Conservation (phyloP, 2,888 invertebrate genomes). For the Drosophila greeni region DNA sequence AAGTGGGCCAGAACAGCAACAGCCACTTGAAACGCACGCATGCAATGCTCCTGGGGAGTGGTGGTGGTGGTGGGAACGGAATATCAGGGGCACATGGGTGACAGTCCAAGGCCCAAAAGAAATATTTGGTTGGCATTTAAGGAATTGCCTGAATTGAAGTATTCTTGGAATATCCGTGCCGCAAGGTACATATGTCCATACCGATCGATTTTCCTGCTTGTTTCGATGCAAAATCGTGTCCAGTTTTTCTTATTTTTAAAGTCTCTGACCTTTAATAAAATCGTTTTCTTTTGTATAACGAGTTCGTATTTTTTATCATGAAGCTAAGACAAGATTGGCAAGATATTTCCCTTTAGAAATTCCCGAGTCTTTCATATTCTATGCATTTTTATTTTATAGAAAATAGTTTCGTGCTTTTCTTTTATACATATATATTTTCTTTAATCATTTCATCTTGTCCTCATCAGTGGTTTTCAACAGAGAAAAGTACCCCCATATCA, state of each 20-base stretch:
- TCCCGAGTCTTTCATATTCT: neutral
- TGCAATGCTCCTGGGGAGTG: constrained; percentile 39
- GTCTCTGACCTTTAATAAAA: neutral
- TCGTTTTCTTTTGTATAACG: neutral
- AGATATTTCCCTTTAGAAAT: neutral
- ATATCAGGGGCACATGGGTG: neutral
- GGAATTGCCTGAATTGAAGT: constrained; percentile 1
- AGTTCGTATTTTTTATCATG: neutral
- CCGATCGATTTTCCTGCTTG: neutral
- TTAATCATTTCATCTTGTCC: too few relatives aligned
- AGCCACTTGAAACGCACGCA: constrained; percentile 69
- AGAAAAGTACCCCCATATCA: neutral
- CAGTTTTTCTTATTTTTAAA: neutral
- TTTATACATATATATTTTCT: neutral
- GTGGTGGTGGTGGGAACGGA: neutral
- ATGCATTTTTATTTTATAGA: neutral
- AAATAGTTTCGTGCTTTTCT: neutral
- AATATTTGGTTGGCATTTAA: constrained; percentile 62
- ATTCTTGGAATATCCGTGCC: neutral
- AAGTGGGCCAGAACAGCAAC: constrained; percentile 56
- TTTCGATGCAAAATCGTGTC: neutral
- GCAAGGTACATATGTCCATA: constrained; percentile 10
- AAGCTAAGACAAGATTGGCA: neutral
- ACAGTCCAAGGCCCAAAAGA: constrained; percentile 6
- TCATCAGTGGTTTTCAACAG: neutral